Evolutionary conservation across 2,888 invertebrate genomes (phyloP), one percentile per base, ranked within the genome.

Genomic region (Cylindroiulus punctatus): DNA sequence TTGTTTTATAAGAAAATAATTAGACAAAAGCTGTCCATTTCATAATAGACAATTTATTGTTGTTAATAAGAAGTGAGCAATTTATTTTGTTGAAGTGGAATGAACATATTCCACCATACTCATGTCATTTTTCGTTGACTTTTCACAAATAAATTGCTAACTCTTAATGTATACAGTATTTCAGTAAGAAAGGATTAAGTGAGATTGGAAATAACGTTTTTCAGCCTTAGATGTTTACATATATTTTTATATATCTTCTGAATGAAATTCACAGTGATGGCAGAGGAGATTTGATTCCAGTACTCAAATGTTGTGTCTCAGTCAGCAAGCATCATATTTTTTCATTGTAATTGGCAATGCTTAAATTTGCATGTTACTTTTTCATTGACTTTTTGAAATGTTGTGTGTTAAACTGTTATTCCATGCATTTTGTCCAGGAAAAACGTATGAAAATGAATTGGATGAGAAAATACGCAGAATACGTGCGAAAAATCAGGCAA

Each of bases 391-490:
- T 40, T 12, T 84, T 32, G 32, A 40, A 36, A 52, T 26, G 5
- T 52, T 22, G 19, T 85, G 42, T 85, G 44, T 85, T 85, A 47
- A 47, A 52, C 52, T 44, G 22, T 85, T 36, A 85, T 85, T 76
- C 84, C 85, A 85, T 85, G 85, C 85, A 52, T 85, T 85, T 85
- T 85, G 85, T 85, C 85, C 85, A 85, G 85, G 85, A 85, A 65
- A 76, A 85, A 76, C 85, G 65, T 85, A 44, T 85, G 85, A 85
- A 85, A 85, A 76, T 85, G 65, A 85, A 76, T 85, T 85, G 85
- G 85, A 85, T 85, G 85, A 85, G 42, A 85, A 85, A 85, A 85
- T 85, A 65, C 85, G 85, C 85, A 85, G 85, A 85, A 85, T 85
- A 32, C 85, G 81, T 36, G 85, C 76, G 42, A 85, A 85, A 65